A percentile compares a stretch with the other conserved stretches of the same genome.
Conservation (phyloP, 2,888 invertebrate species). For the Diabrotica balteata region DNA sequence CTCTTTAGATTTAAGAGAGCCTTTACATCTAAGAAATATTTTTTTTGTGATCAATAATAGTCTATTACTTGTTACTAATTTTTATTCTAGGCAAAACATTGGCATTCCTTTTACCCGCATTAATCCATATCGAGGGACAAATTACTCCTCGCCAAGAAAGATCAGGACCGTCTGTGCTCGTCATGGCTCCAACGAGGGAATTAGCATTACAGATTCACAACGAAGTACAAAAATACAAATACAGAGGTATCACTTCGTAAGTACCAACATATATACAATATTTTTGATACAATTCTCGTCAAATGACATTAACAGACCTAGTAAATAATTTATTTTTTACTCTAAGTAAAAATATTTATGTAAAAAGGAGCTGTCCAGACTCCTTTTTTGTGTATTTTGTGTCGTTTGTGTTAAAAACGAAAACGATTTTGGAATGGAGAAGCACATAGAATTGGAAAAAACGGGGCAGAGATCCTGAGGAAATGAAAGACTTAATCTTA, state of each 20-base stretch:
- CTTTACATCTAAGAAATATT: too few relatives aligned
- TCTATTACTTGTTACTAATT: slow-evolving; percentile 6
- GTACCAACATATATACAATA: slow-evolving; percentile 42
- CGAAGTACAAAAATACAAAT: slow-evolving; percentile 89
- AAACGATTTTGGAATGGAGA: slow-evolving; percentile 74
- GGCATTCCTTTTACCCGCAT: slow-evolving; percentile 90
- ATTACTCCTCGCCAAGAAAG: slow-evolving; percentile 73
- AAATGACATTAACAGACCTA: too few relatives aligned
- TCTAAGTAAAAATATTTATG: too few relatives aligned
- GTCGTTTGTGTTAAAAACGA: slow-evolving; percentile 33
- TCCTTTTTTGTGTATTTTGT: slow-evolving; percentile 34
- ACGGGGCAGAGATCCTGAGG: slow-evolving; percentile 86
- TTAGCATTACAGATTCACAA: slow-evolving; percentile 91
- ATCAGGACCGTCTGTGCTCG: slow-evolving; percentile 83
- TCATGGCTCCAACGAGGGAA: slow-evolving; percentile 94
- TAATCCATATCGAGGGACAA: slow-evolving; percentile 92
- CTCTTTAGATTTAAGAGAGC: too few relatives aligned
- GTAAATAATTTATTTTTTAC: too few relatives aligned
- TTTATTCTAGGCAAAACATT: slow-evolving; percentile 77
- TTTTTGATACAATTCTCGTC: neutral
- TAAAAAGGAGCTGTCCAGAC: too few relatives aligned
- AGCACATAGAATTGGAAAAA: slow-evolving; percentile 94
- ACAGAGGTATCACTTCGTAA: slow-evolving; percentile 84
- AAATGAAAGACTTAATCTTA: slow-evolving; percentile 91
- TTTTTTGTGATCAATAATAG: neutral